Evolutionary conservation across 2,888 invertebrate species (phyloP).

Genomic region (Ennomos quercinarius): DNA sequence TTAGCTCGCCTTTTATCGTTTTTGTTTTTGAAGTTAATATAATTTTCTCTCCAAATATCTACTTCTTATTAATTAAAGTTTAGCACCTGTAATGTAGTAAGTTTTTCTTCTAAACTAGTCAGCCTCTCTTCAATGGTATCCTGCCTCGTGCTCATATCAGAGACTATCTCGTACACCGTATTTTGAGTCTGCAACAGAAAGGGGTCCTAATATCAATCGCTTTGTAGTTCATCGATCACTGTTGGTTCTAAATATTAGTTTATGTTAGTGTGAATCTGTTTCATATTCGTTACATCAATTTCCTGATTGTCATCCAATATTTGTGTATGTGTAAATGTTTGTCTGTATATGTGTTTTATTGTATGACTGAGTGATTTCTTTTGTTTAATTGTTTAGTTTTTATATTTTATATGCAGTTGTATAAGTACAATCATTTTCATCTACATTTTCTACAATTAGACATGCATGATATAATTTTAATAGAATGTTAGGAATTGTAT

Average conservation of each 20-base stretch:
- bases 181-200: slow-evolving; percentile 95
- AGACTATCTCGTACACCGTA: slow-evolving; percentile 98
- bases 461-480: slow-evolving; percentile 31
- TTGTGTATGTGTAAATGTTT: slow-evolving; percentile 41
- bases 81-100: slow-evolving; percentile 91
- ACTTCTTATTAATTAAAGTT: too few species aligned
- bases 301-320: slow-evolving; percentile 30
- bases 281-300: slow-evolving; percentile 40
- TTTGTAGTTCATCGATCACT: slow-evolving; percentile 76
- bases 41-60: too few species aligned
- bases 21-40: too few species aligned
- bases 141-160: slow-evolving; percentile 98
- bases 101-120: slow-evolving; percentile 96
- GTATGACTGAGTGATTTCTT: background rate
- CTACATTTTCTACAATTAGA: slow-evolving; percentile 32
- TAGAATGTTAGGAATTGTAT: slow-evolving; percentile 10
- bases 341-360: slow-evolving; percentile 34
- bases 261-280: slow-evolving; percentile 54
- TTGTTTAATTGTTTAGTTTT: too few species aligned
- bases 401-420: background rate
- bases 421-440: slow-evolving; percentile 15
- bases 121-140: slow-evolving; percentile 97
- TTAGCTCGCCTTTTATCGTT: too few species aligned
- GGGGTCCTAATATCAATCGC: slow-evolving; percentile 85
- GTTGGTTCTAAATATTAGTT: slow-evolving; percentile 57